These are phyloP conservation scores for Melitaea athalia DNA, from an alignment of 2,888 invertebrate species.

Conservation along the genomic window DNA sequence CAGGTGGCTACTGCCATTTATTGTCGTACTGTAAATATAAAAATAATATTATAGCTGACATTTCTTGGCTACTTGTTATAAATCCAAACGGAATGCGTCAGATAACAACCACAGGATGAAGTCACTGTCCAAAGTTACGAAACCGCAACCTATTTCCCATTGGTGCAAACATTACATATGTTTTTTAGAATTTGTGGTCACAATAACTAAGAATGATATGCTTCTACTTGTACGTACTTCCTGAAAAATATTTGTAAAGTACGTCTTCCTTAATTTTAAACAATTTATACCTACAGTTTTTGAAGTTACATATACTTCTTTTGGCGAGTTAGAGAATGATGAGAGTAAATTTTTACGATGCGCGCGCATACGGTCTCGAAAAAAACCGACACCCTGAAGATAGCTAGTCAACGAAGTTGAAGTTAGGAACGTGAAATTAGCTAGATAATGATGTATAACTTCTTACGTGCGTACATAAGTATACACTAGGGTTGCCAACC, in stretches of 20 bases:
- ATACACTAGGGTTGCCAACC: no score
- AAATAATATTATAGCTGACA: background rate
- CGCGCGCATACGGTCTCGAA: no score
- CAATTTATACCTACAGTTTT: background rate
- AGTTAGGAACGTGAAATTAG: no score
- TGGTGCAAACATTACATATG: constrained; percentile 6
- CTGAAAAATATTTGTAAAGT: background rate
- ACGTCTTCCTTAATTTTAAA: background rate
- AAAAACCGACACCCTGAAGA: no score
- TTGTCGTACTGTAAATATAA: background rate
- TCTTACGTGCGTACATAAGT: no score
- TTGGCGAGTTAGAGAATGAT: no score
- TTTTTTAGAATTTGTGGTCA: constrained; percentile 9
- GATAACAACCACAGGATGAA: constrained; percentile 31
- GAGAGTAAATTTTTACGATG: no score
- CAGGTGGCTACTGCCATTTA: background rate
- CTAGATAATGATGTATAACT: no score
- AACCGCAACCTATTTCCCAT: constrained; percentile 34
- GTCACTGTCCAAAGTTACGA: constrained; percentile 30
- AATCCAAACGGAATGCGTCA: constrained; percentile 26
- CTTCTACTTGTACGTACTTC: background rate
- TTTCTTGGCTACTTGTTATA: constrained; percentile 14
- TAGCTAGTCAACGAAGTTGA: no score
- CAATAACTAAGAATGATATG: constrained; percentile 15
- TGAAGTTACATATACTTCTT: no score